Percentiles rank a stretch among this genome's conserved stretches.
Conservation (phyloP, 2,797 vertebrate genomes). For the Borostomias antarcticus region DNA sequence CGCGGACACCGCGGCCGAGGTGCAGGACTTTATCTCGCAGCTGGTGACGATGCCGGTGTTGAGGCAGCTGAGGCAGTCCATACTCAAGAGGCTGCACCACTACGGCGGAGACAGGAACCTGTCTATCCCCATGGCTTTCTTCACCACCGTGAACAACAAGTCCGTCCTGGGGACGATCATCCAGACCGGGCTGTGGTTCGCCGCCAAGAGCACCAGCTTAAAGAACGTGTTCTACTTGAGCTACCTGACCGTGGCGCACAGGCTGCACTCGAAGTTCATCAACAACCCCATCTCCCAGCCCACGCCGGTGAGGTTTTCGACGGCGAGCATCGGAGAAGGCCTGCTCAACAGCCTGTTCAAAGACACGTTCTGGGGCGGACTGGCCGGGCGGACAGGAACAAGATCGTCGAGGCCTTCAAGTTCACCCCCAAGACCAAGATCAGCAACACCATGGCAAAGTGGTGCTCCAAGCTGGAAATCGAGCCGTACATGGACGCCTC, state of each 20-base stretch:
- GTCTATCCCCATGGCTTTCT: background rate
- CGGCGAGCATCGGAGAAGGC: conserved; percentile 6
- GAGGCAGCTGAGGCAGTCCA: conserved; percentile 5
- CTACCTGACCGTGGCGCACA: background rate
- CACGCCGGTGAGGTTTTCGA: conserved; percentile 1
- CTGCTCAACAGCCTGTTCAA: conserved; percentile 7
- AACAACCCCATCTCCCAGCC: background rate
- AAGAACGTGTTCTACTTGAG: conserved; percentile 2
- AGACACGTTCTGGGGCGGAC: conserved; percentile 3
- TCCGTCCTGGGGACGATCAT: conserved; percentile 1
- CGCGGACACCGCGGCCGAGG: conserved; percentile 1
- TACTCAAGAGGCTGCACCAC: conserved; percentile 7
- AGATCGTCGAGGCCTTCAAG: conserved; percentile 5
- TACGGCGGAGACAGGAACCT: conserved; percentile 2
- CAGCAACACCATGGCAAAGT: conserved; percentile 5
- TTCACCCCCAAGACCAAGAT: conserved; percentile 1
- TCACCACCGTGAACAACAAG: background rate
- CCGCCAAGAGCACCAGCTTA: background rate
- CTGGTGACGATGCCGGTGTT: conserved; percentile 5
- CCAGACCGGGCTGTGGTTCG: background rate
- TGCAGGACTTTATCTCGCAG: conserved; percentile 5
- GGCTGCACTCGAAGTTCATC: background rate
- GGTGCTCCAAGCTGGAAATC: conserved; percentile 3
- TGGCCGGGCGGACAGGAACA: background rate
- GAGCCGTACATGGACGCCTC: background rate